Conservation (phyloP, 2,797 vertebrate species). For the Anguilla megastoma region DNA sequence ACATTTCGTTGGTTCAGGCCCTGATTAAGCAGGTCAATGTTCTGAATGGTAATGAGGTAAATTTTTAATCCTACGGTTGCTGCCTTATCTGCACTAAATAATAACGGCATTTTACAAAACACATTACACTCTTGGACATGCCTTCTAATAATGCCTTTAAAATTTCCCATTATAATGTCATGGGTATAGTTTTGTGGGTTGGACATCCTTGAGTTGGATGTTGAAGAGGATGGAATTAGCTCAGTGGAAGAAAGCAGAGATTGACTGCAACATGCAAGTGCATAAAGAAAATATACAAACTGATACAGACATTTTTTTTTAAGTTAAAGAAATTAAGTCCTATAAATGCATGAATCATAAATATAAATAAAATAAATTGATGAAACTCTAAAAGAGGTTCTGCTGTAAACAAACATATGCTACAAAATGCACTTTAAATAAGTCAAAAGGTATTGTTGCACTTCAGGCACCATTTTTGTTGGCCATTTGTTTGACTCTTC, state of each 20-base stretch:
- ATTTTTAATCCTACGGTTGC: conserved; percentile 1
- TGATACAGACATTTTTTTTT: not conserved
- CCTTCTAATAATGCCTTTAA: not conserved
- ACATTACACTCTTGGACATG: not conserved
- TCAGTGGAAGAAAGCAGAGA: not conserved
- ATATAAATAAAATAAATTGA: too few species aligned
- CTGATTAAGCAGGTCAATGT: conserved; percentile 14
- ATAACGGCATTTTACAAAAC: not conserved
- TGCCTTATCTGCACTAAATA: conserved; percentile 20
- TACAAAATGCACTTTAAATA: not conserved
- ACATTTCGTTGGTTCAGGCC: not conserved
- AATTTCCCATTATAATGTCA: conserved; percentile 6
- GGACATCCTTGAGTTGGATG: not conserved
- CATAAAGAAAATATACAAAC: too few species aligned
- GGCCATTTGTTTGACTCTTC: too few species aligned
- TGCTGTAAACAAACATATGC: too few species aligned
- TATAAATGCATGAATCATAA: too few species aligned
- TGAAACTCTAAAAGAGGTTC: too few species aligned
- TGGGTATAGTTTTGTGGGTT: not conserved
- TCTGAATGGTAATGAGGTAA: conserved; percentile 12
- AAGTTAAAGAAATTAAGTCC: not conserved
- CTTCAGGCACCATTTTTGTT: too few species aligned
- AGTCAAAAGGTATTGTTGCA: too few species aligned
- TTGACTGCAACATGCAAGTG: not conserved
- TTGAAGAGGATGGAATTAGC: not conserved